phyloP scores from a whole-genome alignment of 2,113 vertebrate genomes.

The Microtus ochrogaster region DNA sequence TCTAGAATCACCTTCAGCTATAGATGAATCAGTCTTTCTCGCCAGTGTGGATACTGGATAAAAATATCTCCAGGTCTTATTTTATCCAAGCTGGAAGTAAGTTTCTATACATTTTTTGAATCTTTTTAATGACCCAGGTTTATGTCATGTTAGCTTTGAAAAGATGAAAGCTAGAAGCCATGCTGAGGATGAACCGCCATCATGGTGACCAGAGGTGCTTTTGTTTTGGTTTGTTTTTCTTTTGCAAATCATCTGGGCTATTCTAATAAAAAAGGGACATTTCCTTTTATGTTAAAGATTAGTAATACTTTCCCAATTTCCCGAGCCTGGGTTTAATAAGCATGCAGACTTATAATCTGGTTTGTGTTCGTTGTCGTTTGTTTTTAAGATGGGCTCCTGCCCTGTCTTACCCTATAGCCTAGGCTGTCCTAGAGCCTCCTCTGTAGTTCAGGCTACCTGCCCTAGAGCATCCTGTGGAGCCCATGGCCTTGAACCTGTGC shows the following conservation, averaged over 20 bases:
- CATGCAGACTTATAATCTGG: background rate
- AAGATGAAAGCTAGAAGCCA: background rate
- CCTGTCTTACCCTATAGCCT: background rate
- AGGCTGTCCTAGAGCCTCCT: background rate
- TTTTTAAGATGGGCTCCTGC: background rate
- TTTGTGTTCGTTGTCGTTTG: background rate
- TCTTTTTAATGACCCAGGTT: slow-evolving; percentile 63
- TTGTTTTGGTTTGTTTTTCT: background rate
- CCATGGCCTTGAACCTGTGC: background rate
- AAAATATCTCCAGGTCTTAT: slow-evolving; percentile 58
- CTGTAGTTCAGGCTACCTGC: background rate
- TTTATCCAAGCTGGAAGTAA: slow-evolving; percentile 53
- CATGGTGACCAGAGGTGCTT: fast-evolving
- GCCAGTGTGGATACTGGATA: slow-evolving; percentile 47
- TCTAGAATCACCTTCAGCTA: slow-evolving; percentile 50
- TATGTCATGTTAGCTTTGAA: slow-evolving; percentile 71
- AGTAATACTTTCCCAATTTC: background rate
- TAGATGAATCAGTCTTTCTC: slow-evolving; percentile 62
- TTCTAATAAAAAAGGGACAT: background rate
- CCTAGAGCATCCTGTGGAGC: background rate
- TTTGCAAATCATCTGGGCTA: background rate
- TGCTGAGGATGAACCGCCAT: background rate
- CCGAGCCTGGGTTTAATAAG: background rate
- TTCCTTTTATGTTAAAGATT: background rate
- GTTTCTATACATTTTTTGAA: slow-evolving; percentile 70